Evolutionary conservation across 2,113 vertebrate genomes (phyloP).

Genomic region (Caloenas nicobarica): DNA sequence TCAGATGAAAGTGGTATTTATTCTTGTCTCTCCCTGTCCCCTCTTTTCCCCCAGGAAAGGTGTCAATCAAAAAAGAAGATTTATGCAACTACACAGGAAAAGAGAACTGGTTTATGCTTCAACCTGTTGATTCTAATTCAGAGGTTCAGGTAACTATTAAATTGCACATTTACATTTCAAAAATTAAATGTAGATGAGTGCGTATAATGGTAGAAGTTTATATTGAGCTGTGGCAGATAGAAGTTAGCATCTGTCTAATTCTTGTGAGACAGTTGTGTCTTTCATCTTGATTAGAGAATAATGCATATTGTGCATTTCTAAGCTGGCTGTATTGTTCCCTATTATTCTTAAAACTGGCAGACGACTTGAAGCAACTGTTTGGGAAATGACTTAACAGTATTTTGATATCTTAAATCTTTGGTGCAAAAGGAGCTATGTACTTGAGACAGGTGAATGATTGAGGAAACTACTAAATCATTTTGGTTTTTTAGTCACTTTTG

Average conservation of each 20-base stretch:
- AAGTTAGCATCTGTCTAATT: neutral
- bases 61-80: conserved; percentile 95
- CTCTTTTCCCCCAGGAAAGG: conserved; percentile 82
- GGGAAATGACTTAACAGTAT: neutral
- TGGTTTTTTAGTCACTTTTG: neutral
- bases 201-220: neutral
- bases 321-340: neutral
- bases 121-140: conserved; percentile 93
- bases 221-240: neutral
- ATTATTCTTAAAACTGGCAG: neutral
- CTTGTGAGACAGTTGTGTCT: neutral
- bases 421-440: neutral
- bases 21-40: neutral
- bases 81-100: conserved; percentile 89
- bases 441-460: neutral
- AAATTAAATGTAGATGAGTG: neutral
- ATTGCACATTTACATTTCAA: neutral
- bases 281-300: neutral
- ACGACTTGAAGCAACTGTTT: neutral
- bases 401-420: neutral
- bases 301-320: neutral
- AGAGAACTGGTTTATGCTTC: conserved; percentile 94
- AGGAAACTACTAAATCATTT: neutral
- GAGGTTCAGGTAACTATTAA: conserved; percentile 92
- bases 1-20: neutral